phyloP scores from a whole-genome alignment of 2,888 invertebrate species.

The Liodrosophila aerea region DNA sequence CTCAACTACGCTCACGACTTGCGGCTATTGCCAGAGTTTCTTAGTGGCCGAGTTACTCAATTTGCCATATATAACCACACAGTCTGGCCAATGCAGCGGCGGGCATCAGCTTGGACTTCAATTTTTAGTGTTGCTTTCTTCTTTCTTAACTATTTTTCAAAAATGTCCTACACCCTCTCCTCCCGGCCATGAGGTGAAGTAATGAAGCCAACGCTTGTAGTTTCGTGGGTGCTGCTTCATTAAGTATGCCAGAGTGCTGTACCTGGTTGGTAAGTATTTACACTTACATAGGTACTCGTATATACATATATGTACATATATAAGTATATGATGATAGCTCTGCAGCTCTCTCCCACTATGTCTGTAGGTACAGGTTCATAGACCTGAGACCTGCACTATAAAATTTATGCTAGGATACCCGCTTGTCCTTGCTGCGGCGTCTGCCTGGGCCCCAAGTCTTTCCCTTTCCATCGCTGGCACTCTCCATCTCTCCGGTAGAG shows the following conservation, averaged over 20 bases:
- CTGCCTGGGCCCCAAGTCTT: constrained; percentile 44
- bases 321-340: constrained; percentile 10
- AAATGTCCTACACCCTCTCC: constrained; percentile 2
- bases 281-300: constrained; percentile 17
- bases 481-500: constrained; percentile 46
- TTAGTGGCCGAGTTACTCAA: constrained; percentile 73
- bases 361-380: constrained; percentile 57
- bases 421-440: constrained; percentile 70
- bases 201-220: constrained; percentile 73
- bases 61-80: constrained; percentile 72
- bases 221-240: constrained; percentile 78
- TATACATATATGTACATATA: constrained; percentile 5
- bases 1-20: constrained; percentile 67
- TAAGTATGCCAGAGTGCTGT: constrained; percentile 66
- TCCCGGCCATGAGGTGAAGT: constrained; percentile 44
- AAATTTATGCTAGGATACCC: constrained; percentile 75
- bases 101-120: constrained; percentile 24
- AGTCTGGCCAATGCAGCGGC: constrained; percentile 30
- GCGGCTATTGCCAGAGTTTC: constrained; percentile 70
- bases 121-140: constrained; percentile 19
- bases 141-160: constrained; percentile 75
- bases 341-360: constrained; percentile 2
- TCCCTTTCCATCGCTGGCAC: constrained; percentile 21
- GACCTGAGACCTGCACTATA: constrained; percentile 73
- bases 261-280: constrained; percentile 45